Conservation (phyloP, 2,888 invertebrate species). For the Theretra japonica region DNA sequence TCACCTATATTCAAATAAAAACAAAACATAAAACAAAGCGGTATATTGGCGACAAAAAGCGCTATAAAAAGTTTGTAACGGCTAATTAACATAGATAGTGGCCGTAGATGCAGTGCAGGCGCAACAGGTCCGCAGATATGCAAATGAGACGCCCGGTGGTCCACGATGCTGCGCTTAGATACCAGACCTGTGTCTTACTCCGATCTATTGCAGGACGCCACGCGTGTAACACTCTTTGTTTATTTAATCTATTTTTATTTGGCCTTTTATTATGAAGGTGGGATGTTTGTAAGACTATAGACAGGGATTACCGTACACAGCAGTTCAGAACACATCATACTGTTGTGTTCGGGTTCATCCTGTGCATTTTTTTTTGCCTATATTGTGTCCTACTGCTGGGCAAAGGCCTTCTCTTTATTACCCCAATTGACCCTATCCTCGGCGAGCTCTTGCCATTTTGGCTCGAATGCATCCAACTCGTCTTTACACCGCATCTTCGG, state of each 20-base stretch:
- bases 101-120: slow-evolving; percentile 40
- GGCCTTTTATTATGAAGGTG: no score
- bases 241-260: not conserved
- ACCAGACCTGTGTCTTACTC: slow-evolving; percentile 34
- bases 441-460: no score
- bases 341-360: no score
- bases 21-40: slow-evolving; percentile 31
- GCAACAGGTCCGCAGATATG: slow-evolving; percentile 67
- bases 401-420: no score
- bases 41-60: slow-evolving; percentile 38
- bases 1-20: not conserved
- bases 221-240: not conserved
- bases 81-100: slow-evolving; percentile 67
- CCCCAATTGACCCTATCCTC: no score
- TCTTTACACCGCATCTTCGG: no score
- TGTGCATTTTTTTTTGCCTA: no score
- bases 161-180: slow-evolving; percentile 52
- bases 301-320: no score
- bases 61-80: slow-evolving; percentile 57
- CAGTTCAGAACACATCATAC: no score
- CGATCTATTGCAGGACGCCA: slow-evolving; percentile 3
- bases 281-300: no score
- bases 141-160: slow-evolving; percentile 72
- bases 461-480: no score
- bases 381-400: no score